phyloP scores from a whole-genome alignment of 2,113 vertebrate genomes.

The Delphinapterus leucas region DNA sequence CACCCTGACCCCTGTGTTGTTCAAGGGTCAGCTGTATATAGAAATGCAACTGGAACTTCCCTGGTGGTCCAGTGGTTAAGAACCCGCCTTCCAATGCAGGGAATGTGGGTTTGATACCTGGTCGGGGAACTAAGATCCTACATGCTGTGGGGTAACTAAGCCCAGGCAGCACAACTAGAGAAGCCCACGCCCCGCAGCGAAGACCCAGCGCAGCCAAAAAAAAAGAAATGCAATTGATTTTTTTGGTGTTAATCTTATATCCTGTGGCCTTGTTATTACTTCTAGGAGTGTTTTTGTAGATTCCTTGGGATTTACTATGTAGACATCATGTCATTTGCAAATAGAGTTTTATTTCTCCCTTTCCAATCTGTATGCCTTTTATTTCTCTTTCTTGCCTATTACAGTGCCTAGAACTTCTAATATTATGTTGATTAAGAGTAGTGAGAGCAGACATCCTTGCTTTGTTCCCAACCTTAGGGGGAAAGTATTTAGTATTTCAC shows the following conservation, averaged over 20 bases:
- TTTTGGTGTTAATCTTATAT: background rate
- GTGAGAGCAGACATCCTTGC: background rate
- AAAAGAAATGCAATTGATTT: too few species aligned
- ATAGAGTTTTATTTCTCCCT: background rate
- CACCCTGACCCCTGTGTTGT: background rate
- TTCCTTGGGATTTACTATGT: background rate
- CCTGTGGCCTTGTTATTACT: background rate
- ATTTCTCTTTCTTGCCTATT: background rate
- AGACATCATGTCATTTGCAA: constrained; percentile 8
- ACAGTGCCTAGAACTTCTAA: background rate
- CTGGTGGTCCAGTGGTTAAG: too few species aligned
- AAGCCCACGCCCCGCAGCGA: too few species aligned
- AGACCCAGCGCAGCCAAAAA: too few species aligned
- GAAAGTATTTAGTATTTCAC: background rate
- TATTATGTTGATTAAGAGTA: background rate
- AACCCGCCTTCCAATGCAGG: too few species aligned
- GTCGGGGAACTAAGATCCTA: too few species aligned
- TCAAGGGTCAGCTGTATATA: background rate
- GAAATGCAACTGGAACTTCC: background rate
- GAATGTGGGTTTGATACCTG: too few species aligned
- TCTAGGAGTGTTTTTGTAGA: background rate
- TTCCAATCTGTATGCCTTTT: background rate
- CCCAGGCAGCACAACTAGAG: too few species aligned
- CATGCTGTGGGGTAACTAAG: too few species aligned
- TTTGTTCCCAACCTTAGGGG: background rate